A percentile compares a stretch with the other conserved stretches of the same genome.
These are phyloP conservation scores for Mesorhabditis belari DNA, from an alignment of 2,888 invertebrate genomes.

Conservation along the genomic window DNA sequence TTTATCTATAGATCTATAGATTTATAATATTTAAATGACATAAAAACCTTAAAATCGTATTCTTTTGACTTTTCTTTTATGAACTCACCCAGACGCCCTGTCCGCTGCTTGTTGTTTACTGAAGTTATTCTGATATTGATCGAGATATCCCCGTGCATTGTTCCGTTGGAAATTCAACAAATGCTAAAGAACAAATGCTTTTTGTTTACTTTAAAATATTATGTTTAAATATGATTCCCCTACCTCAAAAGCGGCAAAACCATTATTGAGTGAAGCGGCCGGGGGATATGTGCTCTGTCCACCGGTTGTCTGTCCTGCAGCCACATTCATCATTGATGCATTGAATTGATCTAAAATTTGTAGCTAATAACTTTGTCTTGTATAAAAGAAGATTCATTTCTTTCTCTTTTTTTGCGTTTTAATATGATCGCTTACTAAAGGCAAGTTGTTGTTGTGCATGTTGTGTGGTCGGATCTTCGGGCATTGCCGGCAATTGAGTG, in stretches of 20 bases:
- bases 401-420: too few species aligned
- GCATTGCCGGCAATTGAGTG: constrained; percentile 4
- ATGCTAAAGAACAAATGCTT: not conserved
- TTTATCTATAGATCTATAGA: too few species aligned
- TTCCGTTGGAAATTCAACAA: not conserved
- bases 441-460: constrained; percentile 8
- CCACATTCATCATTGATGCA: not conserved
- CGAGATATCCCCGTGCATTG: not conserved
- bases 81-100: not conserved
- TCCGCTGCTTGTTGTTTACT: not conserved
- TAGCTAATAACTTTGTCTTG: not conserved
- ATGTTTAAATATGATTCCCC: too few species aligned
- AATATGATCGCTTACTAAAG: constrained; percentile 5
- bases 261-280: not conserved
- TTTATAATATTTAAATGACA: not conserved
- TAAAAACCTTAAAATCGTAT: not conserved
- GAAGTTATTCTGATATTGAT: not conserved
- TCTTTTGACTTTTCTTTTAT: not conserved
- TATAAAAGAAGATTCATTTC: too few species aligned
- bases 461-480: constrained; percentile 6
- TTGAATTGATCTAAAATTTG: not conserved
- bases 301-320: not conserved
- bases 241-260: not conserved
- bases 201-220: not conserved
- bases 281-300: not conserved